Evolutionary conservation across 2,888 invertebrate species (phyloP).

Genomic region (Chloroclysta siterata): DNA sequence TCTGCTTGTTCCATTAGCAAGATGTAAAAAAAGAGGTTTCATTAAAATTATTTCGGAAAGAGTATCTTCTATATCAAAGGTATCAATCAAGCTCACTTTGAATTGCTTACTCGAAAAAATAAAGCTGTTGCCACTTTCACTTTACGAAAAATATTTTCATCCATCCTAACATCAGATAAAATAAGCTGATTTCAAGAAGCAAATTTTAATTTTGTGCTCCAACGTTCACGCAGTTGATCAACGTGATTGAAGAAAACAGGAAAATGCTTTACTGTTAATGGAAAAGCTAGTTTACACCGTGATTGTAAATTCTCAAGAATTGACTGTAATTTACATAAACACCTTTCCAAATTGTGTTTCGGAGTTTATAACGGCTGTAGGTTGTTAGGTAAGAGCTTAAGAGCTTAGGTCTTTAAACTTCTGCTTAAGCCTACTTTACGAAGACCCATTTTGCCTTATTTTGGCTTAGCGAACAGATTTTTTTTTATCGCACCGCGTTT

Average conservation of each 20-base stretch:
- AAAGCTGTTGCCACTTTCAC: neutral
- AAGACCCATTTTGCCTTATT: neutral
- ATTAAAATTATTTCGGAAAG: too few species aligned
- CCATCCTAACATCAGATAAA: neutral
- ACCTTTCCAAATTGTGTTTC: slow-evolving; percentile 26
- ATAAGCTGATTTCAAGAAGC: neutral
- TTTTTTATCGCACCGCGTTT: neutral
- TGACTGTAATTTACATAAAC: slow-evolving; percentile 51
- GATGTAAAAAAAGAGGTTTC: too few species aligned
- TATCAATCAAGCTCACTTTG: neutral
- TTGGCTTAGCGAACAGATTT: neutral
- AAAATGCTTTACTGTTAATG: slow-evolving; percentile 37
- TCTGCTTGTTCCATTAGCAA: too few species aligned
- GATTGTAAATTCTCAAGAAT: slow-evolving; percentile 43
- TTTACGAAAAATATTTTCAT: neutral
- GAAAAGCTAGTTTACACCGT: slow-evolving; percentile 44
- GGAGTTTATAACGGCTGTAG: slow-evolving; percentile 6
- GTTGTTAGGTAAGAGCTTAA: slow-evolving; percentile 2
- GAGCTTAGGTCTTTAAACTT: slow-evolving; percentile 9
- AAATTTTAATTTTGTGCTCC: slow-evolving; percentile 5
- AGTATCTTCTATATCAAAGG: too few species aligned
- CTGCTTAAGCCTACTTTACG: slow-evolving; percentile 3
- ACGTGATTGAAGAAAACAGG: slow-evolving; percentile 21
- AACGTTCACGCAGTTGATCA: slow-evolving; percentile 7
- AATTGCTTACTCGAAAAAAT: neutral